Evolutionary conservation across 2,797 vertebrate genomes (phyloP).

Genomic region (Fratercula arctica): DNA sequence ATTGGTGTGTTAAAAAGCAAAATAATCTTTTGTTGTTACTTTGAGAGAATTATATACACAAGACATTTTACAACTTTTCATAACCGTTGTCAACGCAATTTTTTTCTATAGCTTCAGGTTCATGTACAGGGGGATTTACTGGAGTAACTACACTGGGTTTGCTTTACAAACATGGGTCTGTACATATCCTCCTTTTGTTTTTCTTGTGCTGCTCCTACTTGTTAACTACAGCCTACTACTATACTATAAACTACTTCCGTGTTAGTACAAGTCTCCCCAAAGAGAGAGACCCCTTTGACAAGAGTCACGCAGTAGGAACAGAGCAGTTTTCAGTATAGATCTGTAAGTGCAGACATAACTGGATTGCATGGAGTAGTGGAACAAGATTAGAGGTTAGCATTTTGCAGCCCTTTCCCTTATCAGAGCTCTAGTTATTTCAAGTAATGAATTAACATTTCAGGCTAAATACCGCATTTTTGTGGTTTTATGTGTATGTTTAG

Average conservation of each 20-base stretch:
- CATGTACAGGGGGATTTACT: background rate
- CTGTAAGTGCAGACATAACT: no score
- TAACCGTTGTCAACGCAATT: background rate
- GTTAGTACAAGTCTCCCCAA: background rate
- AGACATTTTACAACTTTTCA: background rate
- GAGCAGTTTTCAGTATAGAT: background rate
- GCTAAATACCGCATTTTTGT: background rate
- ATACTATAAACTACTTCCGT: background rate
- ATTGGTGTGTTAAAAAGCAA: background rate
- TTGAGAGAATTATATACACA: background rate
- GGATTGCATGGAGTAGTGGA: background rate
- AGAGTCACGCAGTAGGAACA: background rate
- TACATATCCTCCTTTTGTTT: background rate
- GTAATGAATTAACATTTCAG: background rate
- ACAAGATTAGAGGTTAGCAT: background rate
- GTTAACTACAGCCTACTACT: background rate
- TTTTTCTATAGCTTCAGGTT: background rate
- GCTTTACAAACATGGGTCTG: background rate
- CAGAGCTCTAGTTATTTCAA: background rate
- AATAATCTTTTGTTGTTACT: fast-evolving
- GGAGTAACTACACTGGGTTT: background rate
- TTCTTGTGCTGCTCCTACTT: background rate
- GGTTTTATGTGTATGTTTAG: background rate
- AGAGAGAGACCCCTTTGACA: background rate
- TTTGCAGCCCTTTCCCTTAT: background rate